Base-by-base conservation (phyloP, 1,140 invertebrate genomes). In the Cepaea nemoralis region DNA sequence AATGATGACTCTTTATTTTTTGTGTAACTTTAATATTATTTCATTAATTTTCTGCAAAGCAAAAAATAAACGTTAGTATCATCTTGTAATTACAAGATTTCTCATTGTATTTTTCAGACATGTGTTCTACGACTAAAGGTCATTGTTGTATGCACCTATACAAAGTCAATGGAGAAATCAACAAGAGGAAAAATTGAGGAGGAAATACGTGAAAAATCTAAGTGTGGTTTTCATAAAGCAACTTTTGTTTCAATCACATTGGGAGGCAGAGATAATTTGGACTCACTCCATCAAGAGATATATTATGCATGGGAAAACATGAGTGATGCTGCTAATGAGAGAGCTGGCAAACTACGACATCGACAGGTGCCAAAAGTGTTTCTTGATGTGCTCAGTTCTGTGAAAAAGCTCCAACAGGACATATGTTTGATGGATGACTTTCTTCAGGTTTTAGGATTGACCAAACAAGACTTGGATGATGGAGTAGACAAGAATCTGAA, bases 401-500 rank as follows among this genome's bases (percentile, higher is more conserved):
- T n/a, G n/a, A 77, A 63, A 22, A 50, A 35, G 14, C 33, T 77
- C 3, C 3, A 59, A 37, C 8, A 42, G 27, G 50, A 66, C 24
- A 77, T 77, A 55, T 77, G 75, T 40, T 6, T 24, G 14, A 45
- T 77, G 55, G 59, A 77, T 22, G 50, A 77, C 6, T 77, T 77
- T 63, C 27, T 77, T 19, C 31, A 63, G 33, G 48, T 0, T n/a
- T 22, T 77, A 35, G 75, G 75, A n/a, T 77, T 50, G 35, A 59
- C 2, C 50, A 40, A 35, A 24, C 22, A 77, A 5, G 55, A 63
- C 27, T 40, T 77, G 22, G 55, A 77, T 5, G 75, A 77, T 39
- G 48, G 33, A 39, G 22, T 77, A 39, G 48, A 77, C 31, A 1
- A 40, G 1, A 37, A 63, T 45, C 33, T 77, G 42, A 77, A 63